A percentile compares a stretch with the other conserved stretches of the same genome.
Evolutionary conservation across 2,888 invertebrate genomes (phyloP).

Genomic region (Diarsia rubi): DNA sequence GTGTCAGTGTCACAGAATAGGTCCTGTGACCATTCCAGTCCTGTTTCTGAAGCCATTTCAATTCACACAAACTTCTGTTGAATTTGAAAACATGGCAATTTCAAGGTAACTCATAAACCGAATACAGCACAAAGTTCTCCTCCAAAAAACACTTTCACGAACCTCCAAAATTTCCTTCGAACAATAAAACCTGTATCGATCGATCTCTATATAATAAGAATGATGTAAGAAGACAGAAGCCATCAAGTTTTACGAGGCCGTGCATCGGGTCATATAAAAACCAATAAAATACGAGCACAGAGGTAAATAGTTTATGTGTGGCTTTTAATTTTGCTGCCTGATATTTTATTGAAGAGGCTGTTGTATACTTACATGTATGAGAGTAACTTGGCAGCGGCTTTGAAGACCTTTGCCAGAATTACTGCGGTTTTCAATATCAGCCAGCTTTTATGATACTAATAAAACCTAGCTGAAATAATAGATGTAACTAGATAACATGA

Average conservation of each 20-base stretch:
- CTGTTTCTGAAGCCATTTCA: not conserved
- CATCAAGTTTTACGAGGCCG: constrained; percentile 72
- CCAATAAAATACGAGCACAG: constrained; percentile 67
- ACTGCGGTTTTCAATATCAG: not conserved
- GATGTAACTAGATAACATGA: not conserved
- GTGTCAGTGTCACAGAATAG: not conserved
- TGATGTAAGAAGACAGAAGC: constrained; percentile 61
- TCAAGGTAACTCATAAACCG: not conserved
- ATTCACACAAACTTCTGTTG: not conserved
- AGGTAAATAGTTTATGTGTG: constrained; percentile 64
- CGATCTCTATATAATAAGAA: constrained; percentile 58
- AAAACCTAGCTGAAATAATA: not conserved
- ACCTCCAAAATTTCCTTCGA: constrained; percentile 17
- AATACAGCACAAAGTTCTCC: not conserved
- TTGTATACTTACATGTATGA: constrained; percentile 9
- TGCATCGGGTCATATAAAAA: constrained; percentile 67
- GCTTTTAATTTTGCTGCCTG: constrained; percentile 58
- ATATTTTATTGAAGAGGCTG: constrained; percentile 53
- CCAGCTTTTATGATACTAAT: not conserved
- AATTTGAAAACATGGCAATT: not conserved
- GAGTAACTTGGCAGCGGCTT: not conserved
- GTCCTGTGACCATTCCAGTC: not conserved
- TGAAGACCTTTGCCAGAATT: not conserved
- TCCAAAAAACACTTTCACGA: constrained; percentile 5
- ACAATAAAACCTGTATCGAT: constrained; percentile 61